Base-by-base conservation (phyloP, 92 coral and sea anemone species). In the Bergia sp. region DNA sequence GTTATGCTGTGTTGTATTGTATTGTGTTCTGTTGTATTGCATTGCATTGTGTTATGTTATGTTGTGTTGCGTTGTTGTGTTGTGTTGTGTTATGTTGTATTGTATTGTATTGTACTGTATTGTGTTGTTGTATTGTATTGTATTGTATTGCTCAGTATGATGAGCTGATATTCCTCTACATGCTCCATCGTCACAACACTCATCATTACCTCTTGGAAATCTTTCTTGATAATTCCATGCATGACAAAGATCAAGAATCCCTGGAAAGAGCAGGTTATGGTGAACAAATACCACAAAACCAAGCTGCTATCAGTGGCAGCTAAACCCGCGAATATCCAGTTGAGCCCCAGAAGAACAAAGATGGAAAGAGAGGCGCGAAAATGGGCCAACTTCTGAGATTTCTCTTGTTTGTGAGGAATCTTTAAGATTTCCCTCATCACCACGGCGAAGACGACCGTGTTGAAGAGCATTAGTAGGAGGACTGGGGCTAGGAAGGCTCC, bases 361-460 rank as follows among this genome's bases (percentile, higher is more conserved):
- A 97, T 94, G 7, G 99, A 95, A 67, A 97, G 76, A 2, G 99
- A 93, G 23, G 99, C 99, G 6, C 98, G 96, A 89, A 95, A 89
- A 67, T 94, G 96, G 44, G 96, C 89, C 76, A 95, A 81, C 29
- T 94, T 95, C 58, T 93, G 92, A 9, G 89, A 86, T 81, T 95
- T 93, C 87, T 95, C 96, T 69, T 90, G 90, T 44, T 88, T 90
- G 78, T 82, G 94, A 10, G 98, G 98, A 58, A 95, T 93, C 85
- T 95, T 94, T 89, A 92, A 89, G 88, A 97, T 95, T 87, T 97
- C 99, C 38, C 95, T 91, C 99, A 97, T 97, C 65, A 97, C 98
- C 50, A 93, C 90, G 49, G 92, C 61, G 69, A 97, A 97, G 42
- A 88, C 90, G 66, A 90, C 81, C 87, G 85, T 88, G 90, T 97